Percentiles rank a stretch among this genome's conserved stretches.
Conservation (phyloP, 2,797 vertebrate genomes). For the Aeoliscus strigatus region DNA sequence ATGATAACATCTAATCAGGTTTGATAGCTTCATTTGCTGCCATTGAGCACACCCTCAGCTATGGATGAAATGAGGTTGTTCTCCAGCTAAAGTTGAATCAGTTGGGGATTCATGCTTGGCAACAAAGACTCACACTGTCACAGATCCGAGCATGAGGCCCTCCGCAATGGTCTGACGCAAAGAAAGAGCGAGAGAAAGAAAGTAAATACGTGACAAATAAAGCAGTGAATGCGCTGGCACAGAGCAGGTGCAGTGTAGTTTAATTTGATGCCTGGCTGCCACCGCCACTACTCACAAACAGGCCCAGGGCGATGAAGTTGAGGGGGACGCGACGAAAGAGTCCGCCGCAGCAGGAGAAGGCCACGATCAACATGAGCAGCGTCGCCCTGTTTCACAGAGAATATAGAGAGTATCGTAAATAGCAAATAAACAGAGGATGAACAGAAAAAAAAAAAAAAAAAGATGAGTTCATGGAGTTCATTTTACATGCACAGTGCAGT, state of each 20-base stretch:
- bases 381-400: conserved; percentile 58
- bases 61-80: conserved; percentile 43
- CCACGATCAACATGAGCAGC: conserved; percentile 64
- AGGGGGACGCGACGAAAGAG: conserved; percentile 76
- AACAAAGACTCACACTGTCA: conserved; percentile 74
- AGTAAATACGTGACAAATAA: conserved; percentile 35
- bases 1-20: conserved; percentile 38
- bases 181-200: conserved; percentile 17
- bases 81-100: conserved; percentile 46
- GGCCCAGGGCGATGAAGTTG: conserved; percentile 79
- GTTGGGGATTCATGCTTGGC: conserved; percentile 27
- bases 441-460: conserved; percentile 7
- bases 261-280: conserved; percentile 58
- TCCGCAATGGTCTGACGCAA: conserved; percentile 70
- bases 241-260: conserved; percentile 42
- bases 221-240: conserved; percentile 14
- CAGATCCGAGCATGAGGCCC: conserved; percentile 78
- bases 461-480: conserved; percentile 16
- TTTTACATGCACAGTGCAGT: conserved; percentile 26
- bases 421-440: conserved; percentile 42
- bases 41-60: conserved; percentile 25
- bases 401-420: conserved; percentile 39
- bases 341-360: conserved; percentile 75
- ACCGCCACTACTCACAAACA: conserved; percentile 81
- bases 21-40: conserved; percentile 34